phyloP scores from a whole-genome alignment of 2,888 invertebrate genomes.

The Cylloceria caligata region DNA sequence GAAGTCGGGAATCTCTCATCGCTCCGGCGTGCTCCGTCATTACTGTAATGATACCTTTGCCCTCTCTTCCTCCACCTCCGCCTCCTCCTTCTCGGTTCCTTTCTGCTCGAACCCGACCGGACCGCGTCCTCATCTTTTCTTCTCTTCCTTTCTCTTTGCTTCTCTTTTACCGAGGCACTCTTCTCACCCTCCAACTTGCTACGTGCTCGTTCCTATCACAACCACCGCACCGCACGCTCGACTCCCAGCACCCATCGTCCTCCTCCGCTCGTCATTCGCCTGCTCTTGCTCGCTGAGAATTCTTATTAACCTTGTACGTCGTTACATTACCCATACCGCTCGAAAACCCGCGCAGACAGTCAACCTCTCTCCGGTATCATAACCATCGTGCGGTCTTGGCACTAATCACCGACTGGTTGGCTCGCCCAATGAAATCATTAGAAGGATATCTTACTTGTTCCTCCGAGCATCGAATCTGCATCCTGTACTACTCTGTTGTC shows the following conservation, averaged over 20 bases:
- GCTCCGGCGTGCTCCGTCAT: slow-evolving; percentile 78
- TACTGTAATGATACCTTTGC: slow-evolving; percentile 81
- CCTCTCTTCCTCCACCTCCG: slow-evolving; percentile 60
- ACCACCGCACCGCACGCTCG: slow-evolving; percentile 1
- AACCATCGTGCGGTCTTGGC: neutral
- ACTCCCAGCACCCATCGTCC: slow-evolving; percentile 3
- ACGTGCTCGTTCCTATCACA: slow-evolving; percentile 48
- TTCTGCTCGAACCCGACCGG: slow-evolving; percentile 24
- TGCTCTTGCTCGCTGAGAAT: slow-evolving; percentile 43
- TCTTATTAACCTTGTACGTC: slow-evolving; percentile 65
- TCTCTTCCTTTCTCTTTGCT: neutral
- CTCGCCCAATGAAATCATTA: neutral
- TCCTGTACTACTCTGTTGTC: neutral
- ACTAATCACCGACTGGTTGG: slow-evolving; percentile 16
- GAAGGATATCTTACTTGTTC: neutral
- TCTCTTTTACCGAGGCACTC: slow-evolving; percentile 8
- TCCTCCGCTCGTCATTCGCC: slow-evolving; percentile 31
- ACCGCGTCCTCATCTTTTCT: slow-evolving; percentile 10
- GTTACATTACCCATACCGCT: slow-evolving; percentile 41
- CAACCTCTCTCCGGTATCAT: slow-evolving; percentile 19
- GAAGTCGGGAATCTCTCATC: slow-evolving; percentile 74
- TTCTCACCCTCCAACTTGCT: slow-evolving; percentile 43
- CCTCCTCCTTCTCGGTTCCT: slow-evolving; percentile 39
- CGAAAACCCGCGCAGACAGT: slow-evolving; percentile 9
- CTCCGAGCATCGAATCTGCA: slow-evolving; percentile 1